Base-by-base conservation (phyloP, 2,888 invertebrate genomes). In the Anoncus sp. region DNA sequence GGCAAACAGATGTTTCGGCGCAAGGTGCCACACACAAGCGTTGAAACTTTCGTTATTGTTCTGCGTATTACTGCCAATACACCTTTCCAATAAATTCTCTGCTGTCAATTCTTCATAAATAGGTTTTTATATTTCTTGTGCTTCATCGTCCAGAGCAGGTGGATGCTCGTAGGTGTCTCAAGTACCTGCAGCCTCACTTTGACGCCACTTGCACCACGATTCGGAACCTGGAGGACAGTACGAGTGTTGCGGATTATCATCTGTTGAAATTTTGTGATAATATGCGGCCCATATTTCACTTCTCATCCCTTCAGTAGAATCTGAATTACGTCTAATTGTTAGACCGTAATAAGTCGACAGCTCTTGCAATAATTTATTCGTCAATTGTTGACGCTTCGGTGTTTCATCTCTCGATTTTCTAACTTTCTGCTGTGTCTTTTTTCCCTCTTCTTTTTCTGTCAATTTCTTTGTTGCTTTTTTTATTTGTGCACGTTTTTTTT, bases 271-370 rank as follows among this genome's bases (percentile, higher is more conserved):
- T 69, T 79, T 79, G 55, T 85, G 85, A 55, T 74, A 83, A 65
- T 71, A 85, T 3, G 76, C 75, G 3, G 85, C 83, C 85, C 84
- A 86, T 24, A 87, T 67, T 18, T 74, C 85, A 49, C 77, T 77
- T 51, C 79, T 82, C 83, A 85, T 84, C 1, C 76, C 49, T 59
- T 79, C 79, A 1, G 79, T 43, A 35, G 75, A 73, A 55, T 82
- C 57, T 18, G 71, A 24, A 73, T 86, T 80, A 16, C 79, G 60
- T 22, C 81, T 71, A 38, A 87, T 85, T 3, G 85, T 84, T 38
- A 81, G 47, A 9, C 85, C 83, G 70, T 85, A 85, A 70, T 77
- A 86, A 31, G 12, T 7, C 4, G 40, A 40, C 4, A 40, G 40
- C 4, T 40, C 40, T n/a, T 40, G 40, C 40, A 40, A 3, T 40